phyloP scores from a whole-genome alignment of 2,888 invertebrate genomes.

The Apamea anceps region DNA sequence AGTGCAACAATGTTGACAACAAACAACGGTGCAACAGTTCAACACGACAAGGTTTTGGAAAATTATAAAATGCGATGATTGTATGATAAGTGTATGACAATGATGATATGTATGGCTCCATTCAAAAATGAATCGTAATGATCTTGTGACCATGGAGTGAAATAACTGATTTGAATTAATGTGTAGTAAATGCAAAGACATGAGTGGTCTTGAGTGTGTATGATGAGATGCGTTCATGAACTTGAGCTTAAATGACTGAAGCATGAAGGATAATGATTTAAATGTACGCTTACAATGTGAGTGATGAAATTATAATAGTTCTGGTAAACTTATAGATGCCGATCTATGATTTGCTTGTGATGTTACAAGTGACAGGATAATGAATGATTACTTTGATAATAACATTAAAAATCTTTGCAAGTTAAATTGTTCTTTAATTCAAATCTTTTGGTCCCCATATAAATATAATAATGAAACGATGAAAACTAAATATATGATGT shows the following conservation, averaged over 20 bases:
- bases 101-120: background rate
- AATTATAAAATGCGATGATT: background rate
- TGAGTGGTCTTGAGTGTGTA: background rate
- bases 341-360: slow-evolving; percentile 18
- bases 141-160: slow-evolving; percentile 10
- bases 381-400: slow-evolving; percentile 61
- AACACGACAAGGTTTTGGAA: background rate
- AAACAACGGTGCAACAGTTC: slow-evolving; percentile 11
- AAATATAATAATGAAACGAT: slow-evolving; percentile 36
- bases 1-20: slow-evolving; percentile 20
- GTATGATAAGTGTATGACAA: background rate
- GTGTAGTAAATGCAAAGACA: slow-evolving; percentile 26
- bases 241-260: background rate
- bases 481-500: slow-evolving; percentile 45
- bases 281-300: background rate
- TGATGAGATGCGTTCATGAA: slow-evolving; percentile 16
- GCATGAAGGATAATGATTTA: background rate
- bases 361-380: slow-evolving; percentile 18
- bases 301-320: slow-evolving; percentile 7
- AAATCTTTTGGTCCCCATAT: slow-evolving; percentile 55
- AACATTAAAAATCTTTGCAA: slow-evolving; percentile 69
- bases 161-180: slow-evolving; percentile 10
- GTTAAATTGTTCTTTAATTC: slow-evolving; percentile 50
- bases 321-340: background rate
- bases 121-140: background rate